Percentiles rank a stretch among this genome's conserved stretches.
phyloP scores from a whole-genome alignment of 2,797 vertebrate genomes.

The Lagorchestes hirsutus region DNA sequence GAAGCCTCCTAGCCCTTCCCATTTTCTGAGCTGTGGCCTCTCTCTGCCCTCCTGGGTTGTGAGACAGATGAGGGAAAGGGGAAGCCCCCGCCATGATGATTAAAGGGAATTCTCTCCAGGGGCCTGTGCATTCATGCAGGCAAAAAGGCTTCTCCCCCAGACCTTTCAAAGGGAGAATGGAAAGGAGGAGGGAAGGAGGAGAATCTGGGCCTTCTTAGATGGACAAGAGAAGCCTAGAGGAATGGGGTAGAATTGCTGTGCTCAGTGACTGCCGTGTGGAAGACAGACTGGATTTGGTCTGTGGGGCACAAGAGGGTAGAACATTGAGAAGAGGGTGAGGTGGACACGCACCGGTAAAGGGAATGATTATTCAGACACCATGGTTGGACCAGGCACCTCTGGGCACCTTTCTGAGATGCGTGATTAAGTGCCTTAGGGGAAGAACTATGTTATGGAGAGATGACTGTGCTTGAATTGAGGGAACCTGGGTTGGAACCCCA shows the following conservation, averaged over 20 bases:
- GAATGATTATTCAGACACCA: neutral
- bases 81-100: slow-evolving; percentile 70
- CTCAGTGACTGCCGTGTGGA: neutral
- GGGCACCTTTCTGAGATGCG: neutral
- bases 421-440: neutral
- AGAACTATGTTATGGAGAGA: neutral
- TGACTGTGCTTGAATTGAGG: neutral
- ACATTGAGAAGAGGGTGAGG: fast-evolving
- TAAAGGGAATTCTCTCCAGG: neutral
- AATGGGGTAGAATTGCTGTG: neutral
- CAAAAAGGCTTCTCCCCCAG: neutral
- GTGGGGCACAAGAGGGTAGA: neutral
- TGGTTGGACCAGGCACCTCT: neutral
- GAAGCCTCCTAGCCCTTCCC: slow-evolving; percentile 10
- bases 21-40: slow-evolving; percentile 29
- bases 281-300: neutral
- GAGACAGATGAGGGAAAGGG: slow-evolving; percentile 43
- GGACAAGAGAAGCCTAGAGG: neutral
- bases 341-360: neutral
- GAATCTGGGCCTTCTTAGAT: neutral
- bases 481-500: neutral
- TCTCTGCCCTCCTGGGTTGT: neutral
- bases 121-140: neutral
- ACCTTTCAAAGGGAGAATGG: neutral
- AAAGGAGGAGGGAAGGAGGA: neutral